These are phyloP conservation scores for Condylura cristata DNA, from an alignment of 2,113 vertebrate genomes.

Conservation along the genomic window DNA sequence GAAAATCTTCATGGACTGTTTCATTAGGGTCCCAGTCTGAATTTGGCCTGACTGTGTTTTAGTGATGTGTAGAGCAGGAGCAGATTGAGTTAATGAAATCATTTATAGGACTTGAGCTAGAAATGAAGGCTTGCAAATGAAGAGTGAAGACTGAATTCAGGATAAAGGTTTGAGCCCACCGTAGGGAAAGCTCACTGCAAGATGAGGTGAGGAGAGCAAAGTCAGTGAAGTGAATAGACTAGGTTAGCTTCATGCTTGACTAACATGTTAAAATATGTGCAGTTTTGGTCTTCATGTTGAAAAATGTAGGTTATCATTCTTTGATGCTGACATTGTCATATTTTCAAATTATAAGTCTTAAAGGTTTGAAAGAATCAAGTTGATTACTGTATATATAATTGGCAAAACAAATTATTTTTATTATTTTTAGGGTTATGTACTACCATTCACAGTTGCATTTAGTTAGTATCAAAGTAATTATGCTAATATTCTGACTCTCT, in stretches of 20 bases:
- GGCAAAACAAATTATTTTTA: not conserved
- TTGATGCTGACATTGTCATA: not conserved
- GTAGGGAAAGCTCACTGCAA: not conserved
- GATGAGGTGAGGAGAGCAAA: not conserved
- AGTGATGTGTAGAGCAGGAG: not conserved
- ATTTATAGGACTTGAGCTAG: not conserved
- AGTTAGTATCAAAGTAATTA: not conserved
- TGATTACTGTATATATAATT: not conserved
- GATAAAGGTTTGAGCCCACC: not conserved
- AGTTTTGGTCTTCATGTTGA: not conserved
- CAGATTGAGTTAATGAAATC: not conserved
- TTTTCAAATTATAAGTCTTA: conserved; percentile 5
- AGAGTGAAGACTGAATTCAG: not conserved
- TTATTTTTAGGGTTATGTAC: not conserved
- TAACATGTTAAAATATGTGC: not conserved
- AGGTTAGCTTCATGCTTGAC: not conserved
- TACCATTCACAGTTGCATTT: not conserved
- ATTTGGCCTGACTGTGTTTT: not conserved
- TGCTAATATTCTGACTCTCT: not conserved
- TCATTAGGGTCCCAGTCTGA: not conserved
- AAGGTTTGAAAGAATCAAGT: not conserved
- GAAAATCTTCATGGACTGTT: not conserved
- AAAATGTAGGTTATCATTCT: not conserved
- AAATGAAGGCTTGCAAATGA: not conserved
- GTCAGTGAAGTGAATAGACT: not conserved